Conservation (phyloP, 1,140 invertebrate species). For the Caenorhabditis tropicalis region DNA sequence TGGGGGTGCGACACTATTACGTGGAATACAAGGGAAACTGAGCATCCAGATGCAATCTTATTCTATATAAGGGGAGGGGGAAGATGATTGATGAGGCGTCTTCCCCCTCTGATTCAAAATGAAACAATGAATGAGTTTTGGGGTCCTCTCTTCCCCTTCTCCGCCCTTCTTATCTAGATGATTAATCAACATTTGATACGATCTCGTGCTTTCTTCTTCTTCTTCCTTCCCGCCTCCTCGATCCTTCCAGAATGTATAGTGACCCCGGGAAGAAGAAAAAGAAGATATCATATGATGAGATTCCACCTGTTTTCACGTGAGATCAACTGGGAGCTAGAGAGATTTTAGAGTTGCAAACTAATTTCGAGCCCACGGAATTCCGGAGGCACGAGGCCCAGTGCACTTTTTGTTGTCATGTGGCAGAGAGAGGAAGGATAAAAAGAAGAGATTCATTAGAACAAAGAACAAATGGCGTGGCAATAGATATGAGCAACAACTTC, state of each 20-base stretch:
- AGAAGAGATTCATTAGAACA: conserved; percentile 11
- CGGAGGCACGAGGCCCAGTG: background rate
- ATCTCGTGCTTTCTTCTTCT: conserved; percentile 18
- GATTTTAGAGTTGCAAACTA: background rate
- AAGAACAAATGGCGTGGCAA: background rate
- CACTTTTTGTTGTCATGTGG: background rate
- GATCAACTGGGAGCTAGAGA: background rate
- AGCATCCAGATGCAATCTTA: too few species aligned
- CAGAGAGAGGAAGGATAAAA: background rate
- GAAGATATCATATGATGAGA: conserved; percentile 19
- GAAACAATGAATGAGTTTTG: conserved; percentile 17
- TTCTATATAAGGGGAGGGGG: background rate
- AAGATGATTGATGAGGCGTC: background rate
- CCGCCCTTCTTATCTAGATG: background rate
- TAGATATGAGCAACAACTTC: background rate
- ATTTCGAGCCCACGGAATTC: background rate
- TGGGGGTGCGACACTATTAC: too few species aligned
- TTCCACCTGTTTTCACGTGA: conserved; percentile 12
- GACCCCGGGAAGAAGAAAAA: background rate
- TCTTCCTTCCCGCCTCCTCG: background rate
- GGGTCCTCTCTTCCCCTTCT: background rate
- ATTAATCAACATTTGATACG: conserved; percentile 34
- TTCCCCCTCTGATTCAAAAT: background rate
- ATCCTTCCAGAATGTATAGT: conserved; percentile 23
- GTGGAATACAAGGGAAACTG: too few species aligned